Evolutionary conservation across 37 sponge, comb jelly and placozoan species (phyloP).

Genomic region (Mnemiopsis leidyi): DNA sequence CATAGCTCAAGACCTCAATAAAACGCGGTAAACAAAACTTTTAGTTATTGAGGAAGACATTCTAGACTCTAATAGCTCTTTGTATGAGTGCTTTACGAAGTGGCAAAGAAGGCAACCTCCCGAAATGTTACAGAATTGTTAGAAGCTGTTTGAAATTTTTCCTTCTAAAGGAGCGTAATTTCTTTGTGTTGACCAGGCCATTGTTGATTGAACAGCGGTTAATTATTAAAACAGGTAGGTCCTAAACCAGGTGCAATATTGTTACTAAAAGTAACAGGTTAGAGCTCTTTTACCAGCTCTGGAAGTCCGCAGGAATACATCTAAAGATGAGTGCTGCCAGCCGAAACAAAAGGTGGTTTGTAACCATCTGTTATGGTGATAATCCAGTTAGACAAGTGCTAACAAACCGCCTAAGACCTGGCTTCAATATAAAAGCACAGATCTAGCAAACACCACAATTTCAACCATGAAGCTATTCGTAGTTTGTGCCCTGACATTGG

Average conservation of each 20-base stretch:
- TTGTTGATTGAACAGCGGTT: neutral
- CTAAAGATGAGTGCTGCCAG: neutral
- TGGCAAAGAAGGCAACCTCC: too few species aligned
- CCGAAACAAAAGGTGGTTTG: neutral
- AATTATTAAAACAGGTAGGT: neutral
- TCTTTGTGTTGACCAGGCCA: neutral
- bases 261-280: neutral
- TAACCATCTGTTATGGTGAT: neutral
- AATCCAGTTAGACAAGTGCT: neutral
- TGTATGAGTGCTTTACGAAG: too few species aligned
- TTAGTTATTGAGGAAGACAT: too few species aligned
- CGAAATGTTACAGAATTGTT: too few species aligned
- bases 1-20: too few species aligned
- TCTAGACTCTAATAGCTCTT: too few species aligned
- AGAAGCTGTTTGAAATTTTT: too few species aligned
- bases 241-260: neutral
- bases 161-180: too few species aligned
- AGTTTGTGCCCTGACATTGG: neutral
- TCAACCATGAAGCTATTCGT: neutral
- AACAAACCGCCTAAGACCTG: neutral
- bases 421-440: neutral
- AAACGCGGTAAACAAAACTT: too few species aligned
- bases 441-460: neutral
- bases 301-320: neutral
- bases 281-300: neutral